These are phyloP conservation scores for Cyanoderma ruficeps DNA, from an alignment of 2,113 vertebrate species.

Conservation along the genomic window DNA sequence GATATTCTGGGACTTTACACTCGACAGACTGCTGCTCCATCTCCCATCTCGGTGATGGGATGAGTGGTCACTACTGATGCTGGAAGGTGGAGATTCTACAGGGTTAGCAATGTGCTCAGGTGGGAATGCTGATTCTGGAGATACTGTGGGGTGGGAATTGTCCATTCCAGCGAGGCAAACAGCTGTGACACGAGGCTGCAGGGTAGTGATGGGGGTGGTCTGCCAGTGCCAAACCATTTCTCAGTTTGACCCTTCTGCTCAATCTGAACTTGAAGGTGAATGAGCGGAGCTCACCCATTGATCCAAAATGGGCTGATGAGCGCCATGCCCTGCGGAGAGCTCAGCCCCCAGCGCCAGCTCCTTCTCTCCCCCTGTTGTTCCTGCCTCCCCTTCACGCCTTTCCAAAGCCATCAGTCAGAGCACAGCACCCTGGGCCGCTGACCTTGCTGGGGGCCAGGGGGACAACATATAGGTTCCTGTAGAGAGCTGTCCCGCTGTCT, in stretches of 20 bases:
- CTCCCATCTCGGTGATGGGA: not conserved
- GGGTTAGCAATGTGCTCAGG: not conserved
- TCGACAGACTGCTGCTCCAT: not conserved
- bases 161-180: not conserved
- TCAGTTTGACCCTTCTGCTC: constrained; percentile 66
- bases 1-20: not conserved
- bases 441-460: constrained; percentile 81
- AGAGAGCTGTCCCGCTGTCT: not conserved
- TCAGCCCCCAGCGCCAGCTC: not conserved
- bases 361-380: constrained; percentile 36
- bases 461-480: constrained; percentile 31
- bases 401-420: constrained; percentile 82
- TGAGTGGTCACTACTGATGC: no score
- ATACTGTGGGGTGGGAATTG: not conserved
- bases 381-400: constrained; percentile 82
- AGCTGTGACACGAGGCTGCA: rapidly evolving
- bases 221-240: not conserved
- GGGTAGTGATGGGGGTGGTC: not conserved
- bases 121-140: not conserved
- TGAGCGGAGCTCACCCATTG: constrained; percentile 14
- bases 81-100: not conserved
- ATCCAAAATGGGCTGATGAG: constrained; percentile 42
- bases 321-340: constrained; percentile 20
- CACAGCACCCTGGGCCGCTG: not conserved
- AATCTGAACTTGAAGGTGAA: constrained; percentile 70